A percentile compares a stretch with the other conserved stretches of the same genome.
These are phyloP conservation scores for Sycobia sp. DNA, from an alignment of 1,140 invertebrate genomes.

Conservation along the genomic window DNA sequence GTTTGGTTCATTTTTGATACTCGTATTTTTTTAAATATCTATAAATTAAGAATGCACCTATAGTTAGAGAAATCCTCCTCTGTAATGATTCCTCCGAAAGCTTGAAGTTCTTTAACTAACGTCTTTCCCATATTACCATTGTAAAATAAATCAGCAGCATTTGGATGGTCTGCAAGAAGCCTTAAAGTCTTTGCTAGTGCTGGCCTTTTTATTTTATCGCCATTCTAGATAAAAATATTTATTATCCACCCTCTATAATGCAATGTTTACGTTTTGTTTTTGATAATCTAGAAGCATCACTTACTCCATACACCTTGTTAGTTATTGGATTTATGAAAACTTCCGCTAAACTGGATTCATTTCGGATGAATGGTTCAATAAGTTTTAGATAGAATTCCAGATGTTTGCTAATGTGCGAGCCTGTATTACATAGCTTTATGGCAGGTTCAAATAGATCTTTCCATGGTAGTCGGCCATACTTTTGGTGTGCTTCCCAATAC, in stretches of 20 bases:
- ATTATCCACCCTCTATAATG: conserved; percentile 2
- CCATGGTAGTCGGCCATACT: conserved; percentile 81
- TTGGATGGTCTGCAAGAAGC: conserved; percentile 68
- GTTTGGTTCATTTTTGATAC: too few species aligned
- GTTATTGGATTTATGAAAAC: conserved; percentile 72
- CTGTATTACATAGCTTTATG: conserved; percentile 70
- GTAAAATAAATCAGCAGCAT: conserved; percentile 68
- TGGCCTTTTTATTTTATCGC: conserved; percentile 71
- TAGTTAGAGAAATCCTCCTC: conserved; percentile 74
- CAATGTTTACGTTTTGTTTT: too few species aligned
- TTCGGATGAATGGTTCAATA: conserved; percentile 64
- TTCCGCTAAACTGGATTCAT: conserved; percentile 71
- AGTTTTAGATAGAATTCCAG: conserved; percentile 66
- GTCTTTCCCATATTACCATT: conserved; percentile 68
- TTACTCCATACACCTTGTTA: conserved; percentile 64
- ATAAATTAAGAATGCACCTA: conserved; percentile 38
- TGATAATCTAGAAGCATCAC: too few species aligned
- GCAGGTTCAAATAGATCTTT: conserved; percentile 76
- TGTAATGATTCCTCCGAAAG: conserved; percentile 76
- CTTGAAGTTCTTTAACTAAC: conserved; percentile 72
- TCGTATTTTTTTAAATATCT: too few species aligned
- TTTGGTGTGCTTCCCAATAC: conserved; percentile 77
- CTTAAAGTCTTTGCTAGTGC: conserved; percentile 74
- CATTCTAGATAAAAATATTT: conserved; percentile 47
- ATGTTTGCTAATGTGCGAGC: conserved; percentile 73